Conservation (phyloP, 2,797 vertebrate species). For the Poeciliopsis presidionis region DNA sequence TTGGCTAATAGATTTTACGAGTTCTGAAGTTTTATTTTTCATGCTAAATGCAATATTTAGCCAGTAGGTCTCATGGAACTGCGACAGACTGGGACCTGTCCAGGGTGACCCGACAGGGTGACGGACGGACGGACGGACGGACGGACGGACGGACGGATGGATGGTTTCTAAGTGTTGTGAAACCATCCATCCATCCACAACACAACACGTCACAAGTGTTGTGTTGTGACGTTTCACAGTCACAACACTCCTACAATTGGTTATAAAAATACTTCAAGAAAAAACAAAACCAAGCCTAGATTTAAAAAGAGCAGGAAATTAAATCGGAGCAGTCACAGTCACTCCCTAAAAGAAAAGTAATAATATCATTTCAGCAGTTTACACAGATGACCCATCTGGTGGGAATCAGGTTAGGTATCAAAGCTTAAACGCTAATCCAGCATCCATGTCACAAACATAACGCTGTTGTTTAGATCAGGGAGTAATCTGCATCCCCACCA, state of each 20-base stretch:
- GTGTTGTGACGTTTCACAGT: neutral
- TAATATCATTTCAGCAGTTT: neutral
- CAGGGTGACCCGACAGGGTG: too few species aligned
- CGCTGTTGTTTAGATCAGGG: neutral
- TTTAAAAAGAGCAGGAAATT: neutral
- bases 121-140: too few species aligned
- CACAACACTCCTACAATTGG: neutral
- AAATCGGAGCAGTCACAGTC: neutral
- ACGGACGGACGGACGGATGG: too few species aligned
- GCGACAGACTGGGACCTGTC: too few species aligned
- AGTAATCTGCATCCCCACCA: conserved; percentile 8
- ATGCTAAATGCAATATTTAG: too few species aligned
- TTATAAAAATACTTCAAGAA: neutral
- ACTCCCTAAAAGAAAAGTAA: neutral
- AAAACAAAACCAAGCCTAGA: neutral
- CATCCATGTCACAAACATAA: neutral
- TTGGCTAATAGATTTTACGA: too few species aligned
- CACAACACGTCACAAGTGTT: too few species aligned
- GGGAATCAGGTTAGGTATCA: neutral
- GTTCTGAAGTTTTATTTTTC: too few species aligned
- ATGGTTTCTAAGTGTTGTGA: too few species aligned
- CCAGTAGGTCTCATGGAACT: too few species aligned
- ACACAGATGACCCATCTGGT: neutral
- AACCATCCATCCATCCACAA: too few species aligned
- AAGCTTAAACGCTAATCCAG: neutral